Base-by-base conservation (phyloP, 2,888 invertebrate genomes). In the Gonocerus acuteangulatus region DNA sequence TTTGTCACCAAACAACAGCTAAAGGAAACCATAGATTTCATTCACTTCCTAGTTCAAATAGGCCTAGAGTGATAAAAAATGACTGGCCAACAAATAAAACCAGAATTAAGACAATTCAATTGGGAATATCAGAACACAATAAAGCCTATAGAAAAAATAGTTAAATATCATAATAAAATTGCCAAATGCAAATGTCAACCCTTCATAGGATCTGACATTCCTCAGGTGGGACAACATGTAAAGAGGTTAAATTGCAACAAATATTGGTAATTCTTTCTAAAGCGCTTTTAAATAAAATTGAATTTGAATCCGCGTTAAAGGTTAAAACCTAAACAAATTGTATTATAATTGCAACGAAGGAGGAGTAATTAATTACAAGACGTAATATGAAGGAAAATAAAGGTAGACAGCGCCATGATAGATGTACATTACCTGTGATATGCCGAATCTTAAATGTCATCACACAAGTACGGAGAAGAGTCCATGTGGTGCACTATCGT, bases 191-290 rank as follows among this genome's bases (percentile, higher is more conserved):
- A 6, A 27, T 27, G 27, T 27, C 39, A 39, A 39, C 13, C 4
- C 13, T 39, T n/a, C 39, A 3, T 15, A 39, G 39, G 39, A 32
- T 27, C 36, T 52, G 56, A 48, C 56, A 61, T 61, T 61, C 61
- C 61, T 61, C 61, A 61, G 61, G 61, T 61, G 61, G 61, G 47
- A 61, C 42, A 56, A 42, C 48, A 44, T 44, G 54, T 22, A 45
- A 56, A 56, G 36, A 51, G 48, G 48, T 27, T 61, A 56, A 61
- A 47, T 21, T 34, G 34, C 19, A 9, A 51, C 16, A 27, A 27
- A 27, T 27, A 27, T 27, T 27, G 27, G 9, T 27, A 27, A 27
- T 6, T 27, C 27, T 6, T 27, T n/a, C n/a, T 27, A 27, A 27
- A 9, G 27, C 9, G 9, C 27, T 9, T 9, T 9, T 34, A 36